Evolutionary conservation across 2,888 invertebrate species (phyloP).

Genomic region (Invenusta paracnida): DNA sequence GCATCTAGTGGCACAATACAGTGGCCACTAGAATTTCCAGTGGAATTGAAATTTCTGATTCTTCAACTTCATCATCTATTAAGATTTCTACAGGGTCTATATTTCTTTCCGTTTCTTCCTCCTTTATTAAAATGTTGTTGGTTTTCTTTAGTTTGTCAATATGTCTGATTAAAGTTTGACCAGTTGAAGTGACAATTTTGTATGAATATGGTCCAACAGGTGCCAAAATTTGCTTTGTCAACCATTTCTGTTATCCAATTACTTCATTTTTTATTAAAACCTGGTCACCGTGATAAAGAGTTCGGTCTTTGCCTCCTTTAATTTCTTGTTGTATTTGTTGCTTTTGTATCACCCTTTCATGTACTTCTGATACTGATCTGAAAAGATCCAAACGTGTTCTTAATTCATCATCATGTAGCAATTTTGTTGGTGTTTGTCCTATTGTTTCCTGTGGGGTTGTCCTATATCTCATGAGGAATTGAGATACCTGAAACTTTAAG

Average conservation of each 20-base stretch:
- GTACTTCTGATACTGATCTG: neutral
- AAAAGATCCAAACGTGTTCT: conserved; percentile 12
- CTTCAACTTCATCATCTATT: neutral
- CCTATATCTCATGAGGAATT: neutral
- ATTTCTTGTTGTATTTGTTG: neutral
- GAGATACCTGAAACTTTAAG: neutral
- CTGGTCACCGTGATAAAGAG: neutral
- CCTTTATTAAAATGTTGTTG: neutral
- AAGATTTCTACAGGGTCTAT: neutral
- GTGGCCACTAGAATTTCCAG: neutral
- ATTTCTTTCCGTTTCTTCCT: no score
- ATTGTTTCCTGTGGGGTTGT: conserved; percentile 28
- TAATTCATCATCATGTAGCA: conserved; percentile 16
- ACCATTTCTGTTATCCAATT: neutral
- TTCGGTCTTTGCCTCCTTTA: neutral
- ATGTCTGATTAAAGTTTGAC: conserved; percentile 3
- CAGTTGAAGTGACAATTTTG: neutral
- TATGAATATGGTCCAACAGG: neutral
- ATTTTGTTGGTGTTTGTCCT: conserved; percentile 10
- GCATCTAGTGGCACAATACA: no score
- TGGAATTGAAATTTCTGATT: neutral
- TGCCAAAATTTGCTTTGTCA: neutral
- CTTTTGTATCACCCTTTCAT: neutral
- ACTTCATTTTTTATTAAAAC: conserved; percentile 21
- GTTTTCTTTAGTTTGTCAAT: neutral